A percentile compares a stretch with the other conserved stretches of the same genome.
Conservation (phyloP, 1,140 invertebrate species). For the Lordiphosa mommai region DNA sequence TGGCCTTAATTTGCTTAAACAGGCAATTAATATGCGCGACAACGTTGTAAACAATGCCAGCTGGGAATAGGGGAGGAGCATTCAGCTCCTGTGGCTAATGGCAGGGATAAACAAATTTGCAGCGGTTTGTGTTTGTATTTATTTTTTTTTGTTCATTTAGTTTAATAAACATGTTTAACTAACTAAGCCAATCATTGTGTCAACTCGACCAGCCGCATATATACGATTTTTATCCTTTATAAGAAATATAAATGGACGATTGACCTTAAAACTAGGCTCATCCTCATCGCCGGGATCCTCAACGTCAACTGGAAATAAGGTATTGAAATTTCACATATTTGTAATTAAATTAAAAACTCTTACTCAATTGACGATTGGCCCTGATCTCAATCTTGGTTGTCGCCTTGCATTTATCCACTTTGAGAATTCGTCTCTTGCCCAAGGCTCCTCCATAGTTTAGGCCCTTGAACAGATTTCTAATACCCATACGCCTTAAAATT, state of each 20-base stretch:
- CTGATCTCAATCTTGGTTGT: neutral
- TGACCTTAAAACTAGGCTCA: neutral
- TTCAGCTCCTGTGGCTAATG: conserved; percentile 25
- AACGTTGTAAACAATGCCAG: conserved; percentile 65
- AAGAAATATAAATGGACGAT: conserved; percentile 26
- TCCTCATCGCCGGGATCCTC: neutral
- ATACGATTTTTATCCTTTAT: conserved; percentile 12
- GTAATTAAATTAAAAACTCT: neutral
- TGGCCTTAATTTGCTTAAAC: conserved; percentile 68
- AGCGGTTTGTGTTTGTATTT: conserved; percentile 13
- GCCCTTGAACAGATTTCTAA: neutral
- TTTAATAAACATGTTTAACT: conserved; percentile 29
- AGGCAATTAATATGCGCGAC: conserved; percentile 73
- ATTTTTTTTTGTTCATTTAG: conserved; percentile 18
- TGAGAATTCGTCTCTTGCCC: neutral
- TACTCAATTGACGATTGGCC: conserved; percentile 2
- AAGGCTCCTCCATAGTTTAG: neutral
- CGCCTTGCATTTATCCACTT: neutral
- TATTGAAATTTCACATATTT: neutral
- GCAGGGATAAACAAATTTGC: conserved; percentile 35
- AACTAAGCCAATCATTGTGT: neutral
- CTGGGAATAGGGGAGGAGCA: conserved; percentile 29
- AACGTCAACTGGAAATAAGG: neutral
- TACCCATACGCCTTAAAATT: neutral
- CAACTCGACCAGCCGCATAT: conserved; percentile 20